Evolutionary conservation across 2,797 vertebrate genomes (phyloP).

Genomic region (Rhabdomys pumilio): DNA sequence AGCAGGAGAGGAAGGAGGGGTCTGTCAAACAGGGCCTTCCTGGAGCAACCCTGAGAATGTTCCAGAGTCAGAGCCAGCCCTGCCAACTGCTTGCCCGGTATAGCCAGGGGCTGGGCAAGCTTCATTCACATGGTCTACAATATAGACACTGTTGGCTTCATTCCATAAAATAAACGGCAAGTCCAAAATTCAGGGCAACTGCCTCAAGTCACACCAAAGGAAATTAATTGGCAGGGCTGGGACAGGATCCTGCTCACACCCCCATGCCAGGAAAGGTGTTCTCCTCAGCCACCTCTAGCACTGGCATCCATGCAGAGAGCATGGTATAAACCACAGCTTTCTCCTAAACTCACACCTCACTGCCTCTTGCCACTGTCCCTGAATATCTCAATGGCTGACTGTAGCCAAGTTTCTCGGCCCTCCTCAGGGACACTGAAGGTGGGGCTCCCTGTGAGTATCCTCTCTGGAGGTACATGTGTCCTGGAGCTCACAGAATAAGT

Average conservation of each 20-base stretch:
- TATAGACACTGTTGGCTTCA: not conserved
- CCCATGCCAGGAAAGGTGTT: not conserved
- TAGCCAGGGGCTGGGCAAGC: not conserved
- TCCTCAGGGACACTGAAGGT: not conserved
- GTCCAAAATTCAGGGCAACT: constrained; percentile 24
- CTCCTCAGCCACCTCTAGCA: not conserved
- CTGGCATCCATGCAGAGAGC: not conserved
- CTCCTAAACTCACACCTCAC: not conserved
- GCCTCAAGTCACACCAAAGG: not conserved
- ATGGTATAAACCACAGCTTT: not conserved
- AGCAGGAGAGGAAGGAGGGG: not conserved
- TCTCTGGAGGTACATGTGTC: not conserved
- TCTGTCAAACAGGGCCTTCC: not conserved
- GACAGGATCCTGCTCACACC: not conserved
- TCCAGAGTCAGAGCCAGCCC: not conserved
- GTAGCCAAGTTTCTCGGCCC: not conserved
- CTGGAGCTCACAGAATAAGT: not conserved
- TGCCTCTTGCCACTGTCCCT: not conserved
- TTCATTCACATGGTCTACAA: constrained; percentile 14
- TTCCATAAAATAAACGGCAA: not conserved
- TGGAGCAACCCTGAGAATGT: constrained; percentile 21
- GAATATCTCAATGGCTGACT: not conserved
- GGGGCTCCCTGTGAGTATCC: not conserved
- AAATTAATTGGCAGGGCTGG: not conserved
- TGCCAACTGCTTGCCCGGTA: constrained; percentile 7